Base-by-base conservation (phyloP, 2,888 invertebrate species). In the Drosophila nigritarsus region DNA sequence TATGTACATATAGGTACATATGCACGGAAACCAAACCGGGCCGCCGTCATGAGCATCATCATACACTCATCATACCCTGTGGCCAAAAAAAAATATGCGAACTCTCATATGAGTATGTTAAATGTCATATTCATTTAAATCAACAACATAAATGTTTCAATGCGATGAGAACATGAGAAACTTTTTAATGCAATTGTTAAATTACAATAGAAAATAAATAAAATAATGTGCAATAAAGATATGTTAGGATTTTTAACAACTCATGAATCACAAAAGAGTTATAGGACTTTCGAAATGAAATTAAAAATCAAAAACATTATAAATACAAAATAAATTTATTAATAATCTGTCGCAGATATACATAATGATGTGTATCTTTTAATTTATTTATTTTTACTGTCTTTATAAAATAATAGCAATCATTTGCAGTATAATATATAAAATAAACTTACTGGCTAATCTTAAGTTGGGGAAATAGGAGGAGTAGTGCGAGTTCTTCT, bases 41-140 rank as follows among this genome's bases (percentile, higher is more conserved):
- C 50, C 68, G 65, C 32, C 80, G 50, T 67, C 56, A 36, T 56
- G 29, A 27, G 8, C 62, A 55, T 53, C 66, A 63, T 36, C 66
- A 61, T 48, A 32, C 27, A 48, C 59, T 9, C 80, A 27, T 56
- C 53, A 77, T 75, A 79, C 80, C 80, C 77, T 64, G 27, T 34
- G 54, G 4, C 1, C 3, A 20, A 45, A 13, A 15, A 11, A 51
- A 24, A n/a, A 55, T 8, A 2, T 4, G 1, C 27, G 4, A 38
- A 55, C n/a, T 2, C 13, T n/a, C 8, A 29, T 5, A 27, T 27
- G 63, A n/a, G 34, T n/a, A 27, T 15, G 13, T 11, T 49, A 49
- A 49, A 27, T 18, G 49, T 18, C 27, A 24, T 24, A 24, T 13
- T 42, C 15, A 2, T 15, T 18, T 18, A 18, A 18, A 49, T 18